Base-by-base conservation (phyloP, 2,888 invertebrate species). In the Leucania comma region DNA sequence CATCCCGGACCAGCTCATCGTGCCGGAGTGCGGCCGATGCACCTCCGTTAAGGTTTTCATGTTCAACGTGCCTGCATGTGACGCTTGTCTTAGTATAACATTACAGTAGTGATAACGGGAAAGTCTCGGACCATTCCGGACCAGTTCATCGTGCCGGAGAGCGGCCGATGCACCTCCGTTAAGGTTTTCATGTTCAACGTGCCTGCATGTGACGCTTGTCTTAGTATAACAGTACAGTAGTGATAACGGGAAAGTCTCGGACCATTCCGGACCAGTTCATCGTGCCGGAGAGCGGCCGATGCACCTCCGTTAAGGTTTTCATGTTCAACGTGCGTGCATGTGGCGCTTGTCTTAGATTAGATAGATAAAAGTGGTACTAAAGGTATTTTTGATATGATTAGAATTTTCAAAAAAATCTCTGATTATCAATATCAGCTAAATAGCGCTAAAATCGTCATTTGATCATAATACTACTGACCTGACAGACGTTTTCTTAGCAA, bases 21-120 rank as follows among this genome's bases (percentile, higher is more conserved):
- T 42, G 5, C 42, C 17, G 17, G 42, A 42, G 17, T 42, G 42
- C 42, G 42, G 42, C 17, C 17, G 42, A 42, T 42, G 42, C 42
- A 42, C 42, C 42, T 42, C 42, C 42, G 42, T 42, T 17, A 42
- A 42, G 42, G 42, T 17, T 17, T 17, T 42, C 17, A 42, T 48
- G 48, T 48, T n/a, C 48, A 48, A 48, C n/a, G 48, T 48, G n/a
- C 48, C n/a, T 48, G 48, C 48, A 42, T 42, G 42, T 42, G 42
- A 42, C 17, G 42, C 42, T 42, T 42, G 42, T 42, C 14, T 26
- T 20, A 29, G 22, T n/a, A 50, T 51, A 24, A 17, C 9, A 3
- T n/a, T 48, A 48, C n/a, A n/a, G 3, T 42, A 42, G 97, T 99
- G 82, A 98, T 99, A 97, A 97, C 99, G 81, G 99, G 98, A 87